Percentiles rank a stretch among this genome's conserved stretches.
phyloP scores from a whole-genome alignment of 23 tunicate genomes.

The Aplidium turbinatum region DNA sequence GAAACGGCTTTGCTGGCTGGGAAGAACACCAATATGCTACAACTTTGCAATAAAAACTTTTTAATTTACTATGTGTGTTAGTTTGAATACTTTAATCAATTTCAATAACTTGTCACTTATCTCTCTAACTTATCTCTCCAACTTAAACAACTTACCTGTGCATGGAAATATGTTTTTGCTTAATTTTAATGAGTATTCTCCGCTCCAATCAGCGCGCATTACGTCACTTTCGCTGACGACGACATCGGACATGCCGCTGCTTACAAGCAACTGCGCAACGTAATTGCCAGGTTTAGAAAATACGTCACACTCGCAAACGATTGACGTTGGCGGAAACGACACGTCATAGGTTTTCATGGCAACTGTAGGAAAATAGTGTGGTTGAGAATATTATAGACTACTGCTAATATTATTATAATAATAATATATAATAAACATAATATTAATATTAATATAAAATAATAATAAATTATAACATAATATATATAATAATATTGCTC shows the following conservation, averaged over 20 bases:
- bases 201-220: constrained; percentile 49
- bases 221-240: constrained; percentile 24
- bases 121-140: too few species aligned
- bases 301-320: constrained; percentile 26
- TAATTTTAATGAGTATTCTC: constrained; percentile 24
- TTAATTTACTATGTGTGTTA: too few species aligned
- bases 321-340: constrained; percentile 33
- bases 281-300: constrained; percentile 35
- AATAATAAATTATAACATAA: neutral
- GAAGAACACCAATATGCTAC: too few species aligned
- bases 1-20: too few species aligned
- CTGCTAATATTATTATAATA: too few species aligned
- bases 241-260: neutral
- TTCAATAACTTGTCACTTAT: too few species aligned
- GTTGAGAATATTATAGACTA: neutral
- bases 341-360: constrained; percentile 42
- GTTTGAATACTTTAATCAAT: too few species aligned
- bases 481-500: neutral
- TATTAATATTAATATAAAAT: neutral
- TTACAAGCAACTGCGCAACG: constrained; percentile 15
- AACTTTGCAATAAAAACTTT: too few species aligned
- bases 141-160: too few species aligned
- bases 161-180: constrained; percentile 6
- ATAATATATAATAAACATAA: too few species aligned
- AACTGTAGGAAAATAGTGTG: constrained; percentile 33